These are phyloP conservation scores for Peromyscus attwateri DNA, from an alignment of 2,797 vertebrate species.

Conservation along the genomic window DNA sequence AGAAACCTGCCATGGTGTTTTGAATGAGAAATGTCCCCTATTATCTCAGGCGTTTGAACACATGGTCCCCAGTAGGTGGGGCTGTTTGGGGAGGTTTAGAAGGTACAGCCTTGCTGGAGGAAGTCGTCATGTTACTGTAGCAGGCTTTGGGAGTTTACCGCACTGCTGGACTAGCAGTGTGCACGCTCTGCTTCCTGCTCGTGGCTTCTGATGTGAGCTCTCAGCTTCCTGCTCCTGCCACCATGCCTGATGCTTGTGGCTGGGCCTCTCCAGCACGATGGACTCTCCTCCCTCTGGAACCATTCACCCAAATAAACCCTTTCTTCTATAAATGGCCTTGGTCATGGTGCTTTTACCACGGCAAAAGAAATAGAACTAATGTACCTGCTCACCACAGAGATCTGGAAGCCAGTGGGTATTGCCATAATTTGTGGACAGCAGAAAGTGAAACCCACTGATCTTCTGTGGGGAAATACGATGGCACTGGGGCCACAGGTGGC, in stretches of 20 bases:
- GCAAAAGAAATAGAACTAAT: not conserved
- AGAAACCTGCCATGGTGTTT: not conserved
- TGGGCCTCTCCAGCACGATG: not conserved
- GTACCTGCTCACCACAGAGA: not conserved
- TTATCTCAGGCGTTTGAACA: not conserved
- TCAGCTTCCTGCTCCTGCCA: not conserved
- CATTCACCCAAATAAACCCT: not conserved
- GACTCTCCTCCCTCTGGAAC: not conserved
- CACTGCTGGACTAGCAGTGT: not conserved
- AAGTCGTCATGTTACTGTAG: not conserved
- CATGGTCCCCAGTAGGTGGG: not conserved
- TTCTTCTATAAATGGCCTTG: not conserved
- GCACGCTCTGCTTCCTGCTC: not conserved
- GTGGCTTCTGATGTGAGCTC: not conserved
- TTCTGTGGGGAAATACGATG: fast-evolving
- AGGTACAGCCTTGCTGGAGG: not conserved
- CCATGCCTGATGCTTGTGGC: not conserved
- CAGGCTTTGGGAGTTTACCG: not conserved
- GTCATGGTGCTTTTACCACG: not conserved
- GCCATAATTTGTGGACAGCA: not conserved
- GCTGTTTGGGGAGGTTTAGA: too few species aligned
- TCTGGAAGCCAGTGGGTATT: not conserved
- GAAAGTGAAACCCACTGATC: too few species aligned
- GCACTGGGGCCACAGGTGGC: not conserved
- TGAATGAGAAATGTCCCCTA: not conserved